Evolutionary conservation across 2,888 invertebrate species (phyloP).

Genomic region (Tinea trinotella): DNA sequence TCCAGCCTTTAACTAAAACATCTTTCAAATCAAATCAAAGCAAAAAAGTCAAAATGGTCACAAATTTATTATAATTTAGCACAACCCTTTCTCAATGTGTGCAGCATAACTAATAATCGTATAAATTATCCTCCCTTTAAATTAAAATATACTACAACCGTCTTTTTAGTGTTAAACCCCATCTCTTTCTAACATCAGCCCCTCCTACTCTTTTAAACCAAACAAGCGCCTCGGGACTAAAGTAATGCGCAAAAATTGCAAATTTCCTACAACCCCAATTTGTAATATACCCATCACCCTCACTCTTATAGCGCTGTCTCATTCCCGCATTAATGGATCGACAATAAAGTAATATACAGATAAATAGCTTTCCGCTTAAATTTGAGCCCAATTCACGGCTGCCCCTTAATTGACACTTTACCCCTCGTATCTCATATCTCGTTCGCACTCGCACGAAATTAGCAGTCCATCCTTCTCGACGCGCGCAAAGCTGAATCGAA

Average conservation of each 20-base stretch:
- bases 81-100: too few relatives aligned
- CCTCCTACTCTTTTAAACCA: constrained; percentile 21
- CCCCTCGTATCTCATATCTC: constrained; percentile 43
- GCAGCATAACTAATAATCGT: too few relatives aligned
- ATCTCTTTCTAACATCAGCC: constrained; percentile 29
- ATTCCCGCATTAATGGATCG: constrained; percentile 58
- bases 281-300: constrained; percentile 29
- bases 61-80: too few relatives aligned
- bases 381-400: constrained; percentile 65
- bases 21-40: too few relatives aligned
- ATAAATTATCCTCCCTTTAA: background rate
- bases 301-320: constrained; percentile 35
- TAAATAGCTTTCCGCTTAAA: constrained; percentile 68
- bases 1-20: too few relatives aligned
- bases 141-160: too few relatives aligned
- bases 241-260: constrained; percentile 34
- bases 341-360: constrained; percentile 71
- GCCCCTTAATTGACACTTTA: constrained; percentile 64
- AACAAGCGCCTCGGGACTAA: constrained; percentile 13
- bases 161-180: constrained; percentile 17
- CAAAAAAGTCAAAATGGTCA: too few relatives aligned
- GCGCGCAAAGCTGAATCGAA: constrained; percentile 14
- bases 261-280: constrained; percentile 46
- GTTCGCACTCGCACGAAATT: constrained; percentile 27
- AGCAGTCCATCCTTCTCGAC: constrained; percentile 31